phyloP scores from a whole-genome alignment of 2,797 vertebrate species.

The Chrysocyon brachyurus region DNA sequence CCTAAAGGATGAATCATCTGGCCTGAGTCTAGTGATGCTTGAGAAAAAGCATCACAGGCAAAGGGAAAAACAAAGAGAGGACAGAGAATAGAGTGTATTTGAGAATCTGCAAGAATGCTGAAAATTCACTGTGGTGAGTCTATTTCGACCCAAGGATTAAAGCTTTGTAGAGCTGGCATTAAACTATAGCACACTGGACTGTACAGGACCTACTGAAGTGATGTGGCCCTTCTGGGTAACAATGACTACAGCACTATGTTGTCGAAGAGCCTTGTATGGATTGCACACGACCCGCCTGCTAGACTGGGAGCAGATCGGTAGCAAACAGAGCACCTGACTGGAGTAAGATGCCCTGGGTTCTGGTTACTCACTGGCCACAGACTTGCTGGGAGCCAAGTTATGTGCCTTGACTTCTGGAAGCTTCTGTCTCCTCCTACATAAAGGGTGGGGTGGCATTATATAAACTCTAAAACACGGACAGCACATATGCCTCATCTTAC shows the following conservation, averaged over 20 bases:
- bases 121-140: fast-evolving
- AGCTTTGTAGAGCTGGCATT: background rate
- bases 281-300: fast-evolving
- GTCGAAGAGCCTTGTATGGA: background rate
- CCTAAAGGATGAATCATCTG: background rate
- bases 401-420: background rate
- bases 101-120: background rate
- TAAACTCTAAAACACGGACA: background rate
- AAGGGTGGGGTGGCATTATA: background rate
- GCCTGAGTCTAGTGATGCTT: background rate
- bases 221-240: background rate
- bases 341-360: background rate
- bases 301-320: background rate
- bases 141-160: background rate
- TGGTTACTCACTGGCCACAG: background rate
- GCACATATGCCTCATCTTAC: background rate
- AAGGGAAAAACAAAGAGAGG: background rate
- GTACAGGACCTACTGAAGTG: fast-evolving
- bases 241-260: fast-evolving
- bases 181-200: background rate
- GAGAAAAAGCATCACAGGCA: background rate
- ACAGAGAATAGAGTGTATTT: background rate
- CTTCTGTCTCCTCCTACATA: background rate
- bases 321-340: fast-evolving
- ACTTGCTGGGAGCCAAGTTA: no score